phyloP scores from a whole-genome alignment of 2,113 vertebrate genomes.

The Melanerpes formicivorus region DNA sequence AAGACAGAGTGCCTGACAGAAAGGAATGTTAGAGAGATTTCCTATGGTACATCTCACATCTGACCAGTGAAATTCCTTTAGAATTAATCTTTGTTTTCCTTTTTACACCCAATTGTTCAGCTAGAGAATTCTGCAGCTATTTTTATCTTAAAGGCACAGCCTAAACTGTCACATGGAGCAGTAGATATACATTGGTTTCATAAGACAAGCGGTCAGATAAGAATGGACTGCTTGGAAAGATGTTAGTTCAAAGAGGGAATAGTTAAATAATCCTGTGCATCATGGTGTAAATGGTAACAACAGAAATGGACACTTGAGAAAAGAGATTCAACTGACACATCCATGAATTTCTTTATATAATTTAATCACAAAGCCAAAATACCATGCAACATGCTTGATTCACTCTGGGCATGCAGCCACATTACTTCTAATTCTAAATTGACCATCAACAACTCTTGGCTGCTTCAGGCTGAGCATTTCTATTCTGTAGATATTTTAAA shows the following conservation, averaged over 20 bases:
- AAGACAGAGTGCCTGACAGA: too few species aligned
- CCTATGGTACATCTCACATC: too few species aligned
- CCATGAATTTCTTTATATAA: not conserved
- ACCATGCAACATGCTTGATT: not conserved
- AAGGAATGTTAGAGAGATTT: too few species aligned
- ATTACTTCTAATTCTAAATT: not conserved
- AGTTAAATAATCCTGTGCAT: not conserved
- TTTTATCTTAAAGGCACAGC: too few species aligned
- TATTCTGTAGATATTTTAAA: not conserved
- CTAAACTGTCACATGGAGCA: not conserved
- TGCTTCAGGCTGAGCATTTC: not conserved
- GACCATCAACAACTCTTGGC: not conserved
- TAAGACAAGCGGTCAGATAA: not conserved
- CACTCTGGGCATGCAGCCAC: not conserved
- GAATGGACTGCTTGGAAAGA: not conserved
- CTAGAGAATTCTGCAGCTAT: too few species aligned
- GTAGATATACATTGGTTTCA: not conserved
- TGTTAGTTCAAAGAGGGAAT: not conserved
- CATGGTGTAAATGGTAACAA: not conserved
- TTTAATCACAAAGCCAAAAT: not conserved
- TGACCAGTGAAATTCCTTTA: too few species aligned
- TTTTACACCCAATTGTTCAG: too few species aligned
- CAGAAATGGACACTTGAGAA: not conserved
- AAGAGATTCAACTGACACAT: not conserved
- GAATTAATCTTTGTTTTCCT: too few species aligned